Evolutionary conservation across 2,797 vertebrate species (phyloP).

Genomic region (Sphaeramia orbicularis): DNA sequence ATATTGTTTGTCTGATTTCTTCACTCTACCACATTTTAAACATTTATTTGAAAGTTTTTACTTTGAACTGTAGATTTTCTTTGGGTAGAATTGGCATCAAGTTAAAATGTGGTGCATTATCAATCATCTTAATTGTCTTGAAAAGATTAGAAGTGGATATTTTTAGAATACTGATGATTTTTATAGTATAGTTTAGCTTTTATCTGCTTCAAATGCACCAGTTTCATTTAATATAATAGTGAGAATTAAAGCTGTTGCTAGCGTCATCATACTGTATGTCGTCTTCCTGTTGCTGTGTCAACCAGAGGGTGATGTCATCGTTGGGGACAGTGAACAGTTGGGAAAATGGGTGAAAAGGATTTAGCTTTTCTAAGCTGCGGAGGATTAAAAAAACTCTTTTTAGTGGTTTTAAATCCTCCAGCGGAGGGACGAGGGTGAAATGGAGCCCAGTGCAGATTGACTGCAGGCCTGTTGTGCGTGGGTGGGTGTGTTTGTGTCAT

Average conservation of each 20-base stretch:
- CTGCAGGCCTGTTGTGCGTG: neutral
- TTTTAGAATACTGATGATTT: too few species aligned
- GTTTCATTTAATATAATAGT: neutral
- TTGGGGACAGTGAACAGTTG: conserved; percentile 38
- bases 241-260: neutral
- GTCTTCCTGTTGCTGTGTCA: neutral
- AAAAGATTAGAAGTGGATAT: too few species aligned
- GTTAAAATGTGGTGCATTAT: too few species aligned
- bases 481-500: neutral
- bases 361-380: conserved; percentile 55
- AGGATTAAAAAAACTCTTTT: conserved; percentile 67
- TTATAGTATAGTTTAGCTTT: neutral
- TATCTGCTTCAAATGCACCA: neutral
- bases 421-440: conserved; percentile 23
- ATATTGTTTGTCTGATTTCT: too few species aligned
- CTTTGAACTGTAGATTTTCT: too few species aligned
- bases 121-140: too few species aligned
- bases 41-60: too few species aligned
- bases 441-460: conserved; percentile 21
- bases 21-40: too few species aligned
- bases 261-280: neutral
- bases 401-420: conserved; percentile 55
- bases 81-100: too few species aligned
- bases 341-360: conserved; percentile 52
- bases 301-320: conserved; percentile 26